Percentiles rank a stretch among this genome's conserved stretches.
phyloP scores from a whole-genome alignment of 64 coral and sea anemone species.

The Cladopsammia gracilis region DNA sequence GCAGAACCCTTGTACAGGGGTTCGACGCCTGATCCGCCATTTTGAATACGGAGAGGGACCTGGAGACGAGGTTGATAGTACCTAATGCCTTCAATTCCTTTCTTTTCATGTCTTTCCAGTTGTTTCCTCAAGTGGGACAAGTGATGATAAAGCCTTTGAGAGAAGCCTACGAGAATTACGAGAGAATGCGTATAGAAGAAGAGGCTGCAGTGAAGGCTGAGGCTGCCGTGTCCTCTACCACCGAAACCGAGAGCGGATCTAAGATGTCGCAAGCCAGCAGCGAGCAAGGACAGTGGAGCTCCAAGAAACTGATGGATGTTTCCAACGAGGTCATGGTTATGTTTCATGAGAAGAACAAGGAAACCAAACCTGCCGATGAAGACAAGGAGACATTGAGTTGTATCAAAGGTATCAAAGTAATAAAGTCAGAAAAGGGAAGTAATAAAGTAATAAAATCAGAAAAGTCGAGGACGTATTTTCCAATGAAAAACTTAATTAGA shows the following conservation, averaged over 20 bases:
- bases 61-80: no score
- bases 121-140: conserved; percentile 78
- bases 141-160: conserved; percentile 79
- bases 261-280: background rate
- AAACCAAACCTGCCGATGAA: background rate
- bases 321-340: background rate
- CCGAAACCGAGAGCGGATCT: background rate
- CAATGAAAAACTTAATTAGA: no score
- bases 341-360: background rate
- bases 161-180: conserved; percentile 83
- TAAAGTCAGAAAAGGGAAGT: no score
- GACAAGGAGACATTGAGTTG: no score
- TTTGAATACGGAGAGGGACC: no score
- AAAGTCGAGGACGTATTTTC: no score
- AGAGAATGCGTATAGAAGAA: conserved; percentile 60
- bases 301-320: background rate
- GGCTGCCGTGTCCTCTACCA: background rate
- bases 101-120: conserved; percentile 11
- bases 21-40: no score
- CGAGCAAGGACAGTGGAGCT: background rate
- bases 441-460: no score
- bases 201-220: conserved; percentile 4
- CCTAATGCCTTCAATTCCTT: no score
- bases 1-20: no score
- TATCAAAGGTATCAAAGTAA: background rate